Percentiles rank a stretch among this genome's conserved stretches.
Evolutionary conservation across 2,113 vertebrate species (phyloP).

Genomic region (Mugil cephalus): DNA sequence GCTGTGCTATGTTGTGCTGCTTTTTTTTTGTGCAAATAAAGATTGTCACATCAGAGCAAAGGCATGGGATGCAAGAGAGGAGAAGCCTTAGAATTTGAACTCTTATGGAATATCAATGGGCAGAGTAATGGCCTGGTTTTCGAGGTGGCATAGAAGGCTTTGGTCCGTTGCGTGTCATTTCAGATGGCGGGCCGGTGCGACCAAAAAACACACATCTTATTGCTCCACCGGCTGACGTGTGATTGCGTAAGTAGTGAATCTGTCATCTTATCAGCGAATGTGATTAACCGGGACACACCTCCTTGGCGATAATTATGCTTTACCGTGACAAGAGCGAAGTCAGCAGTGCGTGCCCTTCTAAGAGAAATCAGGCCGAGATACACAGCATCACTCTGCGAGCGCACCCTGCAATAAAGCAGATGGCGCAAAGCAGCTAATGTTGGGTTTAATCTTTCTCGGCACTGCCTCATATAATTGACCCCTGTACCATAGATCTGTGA

Average conservation of each 20-base stretch:
- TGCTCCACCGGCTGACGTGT: conserved; percentile 30
- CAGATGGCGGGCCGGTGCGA: conserved; percentile 15
- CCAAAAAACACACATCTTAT: conserved; percentile 40
- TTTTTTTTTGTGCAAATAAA: conserved; percentile 43
- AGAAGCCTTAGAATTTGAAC: conserved; percentile 57
- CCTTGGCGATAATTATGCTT: conserved; percentile 62
- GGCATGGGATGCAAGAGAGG: conserved; percentile 47
- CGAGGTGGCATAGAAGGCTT: conserved; percentile 23
- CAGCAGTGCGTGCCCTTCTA: conserved; percentile 46
- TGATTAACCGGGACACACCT: conserved; percentile 56
- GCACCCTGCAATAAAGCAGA: conserved; percentile 68
- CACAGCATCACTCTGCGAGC: conserved; percentile 49
- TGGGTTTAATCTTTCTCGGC: conserved; percentile 65
- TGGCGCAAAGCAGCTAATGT: conserved; percentile 73
- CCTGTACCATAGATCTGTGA: conserved; percentile 59
- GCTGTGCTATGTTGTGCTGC: conserved; percentile 22
- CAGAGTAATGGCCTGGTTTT: conserved; percentile 62
- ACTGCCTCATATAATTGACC: conserved; percentile 77
- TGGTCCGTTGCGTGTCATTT: conserved; percentile 47
- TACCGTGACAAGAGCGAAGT: conserved; percentile 48
- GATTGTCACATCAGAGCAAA: conserved; percentile 55
- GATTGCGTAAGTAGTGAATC: conserved; percentile 32
- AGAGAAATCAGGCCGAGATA: conserved; percentile 59
- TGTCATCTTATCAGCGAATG: conserved; percentile 42
- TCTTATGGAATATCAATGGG: conserved; percentile 65